Evolutionary conservation across 2,797 vertebrate genomes (phyloP), one percentile per base, ranked within the genome.

Genomic region (Simalia tracyae): DNA sequence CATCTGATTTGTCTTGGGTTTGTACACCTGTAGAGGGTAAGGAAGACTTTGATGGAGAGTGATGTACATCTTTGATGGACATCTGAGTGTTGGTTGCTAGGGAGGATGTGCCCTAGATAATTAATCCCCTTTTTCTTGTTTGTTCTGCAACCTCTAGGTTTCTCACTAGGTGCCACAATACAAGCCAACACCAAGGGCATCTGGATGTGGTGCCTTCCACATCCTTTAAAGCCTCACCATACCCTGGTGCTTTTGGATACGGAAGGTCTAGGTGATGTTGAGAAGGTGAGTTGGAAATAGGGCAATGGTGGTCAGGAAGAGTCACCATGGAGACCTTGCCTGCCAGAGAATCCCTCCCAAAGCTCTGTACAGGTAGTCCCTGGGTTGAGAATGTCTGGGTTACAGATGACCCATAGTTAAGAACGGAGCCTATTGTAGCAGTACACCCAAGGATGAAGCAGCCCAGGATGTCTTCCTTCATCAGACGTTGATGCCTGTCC

Each of bases 161-260:
- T 98, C 92, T 92, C 95, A n/a, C 92, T 98, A 57, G 97, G 98
- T 0, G 94, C 94, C 50, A 97, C 97, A 0, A 91, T 98, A 36
- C 94, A 97, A 90, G 97, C 97, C 10, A 31, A 95, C 91, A 97
- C 96, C 86, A 97, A 96, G 46, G 96, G 96, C 84, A 96, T 97
- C 93, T 97, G 97, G 96, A 96, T 96, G 94, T 97, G 96, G 96
- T 96, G 95, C 42, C 0, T 95, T 0, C 92, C 96, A 46, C 96
- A 97, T 84, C 97, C 96, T 15, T 6, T 1, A 1, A 91, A 87
- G 46, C 81, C 56, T 9, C 89, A 93, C 1, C 88, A 91, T 59
- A 96, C 93, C 0, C 94, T 97, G 61, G 95, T 97, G 81, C 96
- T 98, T 88, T 94, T 97, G 92, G 97, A 98, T 63, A 97, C 97